Base-by-base conservation (phyloP, 2,888 invertebrate species). In the Drosophila phalerata region DNA sequence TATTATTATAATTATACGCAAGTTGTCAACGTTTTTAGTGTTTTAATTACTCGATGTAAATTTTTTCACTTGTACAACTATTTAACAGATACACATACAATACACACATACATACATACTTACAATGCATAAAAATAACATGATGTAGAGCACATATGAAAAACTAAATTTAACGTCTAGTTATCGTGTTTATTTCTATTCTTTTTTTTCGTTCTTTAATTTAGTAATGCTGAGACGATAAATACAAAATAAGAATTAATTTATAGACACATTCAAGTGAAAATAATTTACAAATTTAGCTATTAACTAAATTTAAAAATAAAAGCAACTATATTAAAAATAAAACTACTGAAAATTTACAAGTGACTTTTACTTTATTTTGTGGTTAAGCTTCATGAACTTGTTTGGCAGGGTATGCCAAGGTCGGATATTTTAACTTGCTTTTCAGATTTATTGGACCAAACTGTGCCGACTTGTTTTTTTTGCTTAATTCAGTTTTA, bases 231-330 rank as follows among this genome's bases (percentile, higher is more conserved):
- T 71, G 85, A 70, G 88, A 82, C 70, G 80, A 83, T 82, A 73
- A 77, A 88, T 88, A 86, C 65, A 84, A 70, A 62, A 32, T 83
- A 84, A 84, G 79, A 71, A 70, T 81, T 88, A 85, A 88, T 88
- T 88, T 85, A 85, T 88, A 86, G 89, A 88, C 72, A 77, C 77
- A 85, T 88, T 85, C 65, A 85, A 88, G 64, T 84, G 78, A 81
- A 78, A 81, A 79, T 88, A 84, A 88, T 84, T 88, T 84, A 84
- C 88, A 84, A 84, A 74, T 67, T 71, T 81, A 78, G 88, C 81
- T 83, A 72, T 77, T 69, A 78, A 76, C 56, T 79, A 79, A 81
- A 78, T 80, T 82, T 87, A 70, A 78, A 78, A 70, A 60, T 56
- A 58, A 61, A 75, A 66, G 73, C 79, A 82, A 87, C 63, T 85